phyloP scores from a whole-genome alignment of 2,113 vertebrate genomes.

The Clarias macrocephalus region DNA sequence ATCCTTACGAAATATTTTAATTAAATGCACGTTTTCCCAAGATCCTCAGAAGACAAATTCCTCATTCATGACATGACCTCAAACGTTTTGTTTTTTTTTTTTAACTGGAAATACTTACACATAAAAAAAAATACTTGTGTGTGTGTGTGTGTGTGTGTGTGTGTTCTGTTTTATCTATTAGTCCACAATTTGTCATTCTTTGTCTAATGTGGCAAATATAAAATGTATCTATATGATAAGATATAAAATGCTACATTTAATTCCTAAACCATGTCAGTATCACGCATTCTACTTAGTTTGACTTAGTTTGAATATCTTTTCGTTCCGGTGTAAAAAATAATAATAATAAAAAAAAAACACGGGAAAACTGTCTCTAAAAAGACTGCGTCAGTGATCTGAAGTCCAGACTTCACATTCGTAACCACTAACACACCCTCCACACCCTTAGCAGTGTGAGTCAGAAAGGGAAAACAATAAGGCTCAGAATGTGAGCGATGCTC shows the following conservation, averaged over 20 bases:
- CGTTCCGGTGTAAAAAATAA: too few relatives aligned
- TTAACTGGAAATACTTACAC: too few relatives aligned
- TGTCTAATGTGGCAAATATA: not conserved
- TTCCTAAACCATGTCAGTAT: not conserved
- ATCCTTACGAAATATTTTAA: not conserved
- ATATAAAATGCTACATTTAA: not conserved
- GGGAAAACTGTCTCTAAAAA: not conserved
- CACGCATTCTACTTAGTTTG: not conserved
- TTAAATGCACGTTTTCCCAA: not conserved
- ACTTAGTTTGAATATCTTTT: not conserved
- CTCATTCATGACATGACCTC: not conserved
- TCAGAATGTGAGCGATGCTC: not conserved
- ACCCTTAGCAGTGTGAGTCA: conserved; percentile 18
- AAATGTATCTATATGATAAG: not conserved
- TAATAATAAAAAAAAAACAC: not conserved
- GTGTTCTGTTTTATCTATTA: not conserved
- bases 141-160: not conserved
- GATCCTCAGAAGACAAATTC: not conserved
- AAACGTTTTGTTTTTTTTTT: not conserved
- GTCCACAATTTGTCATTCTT: not conserved
- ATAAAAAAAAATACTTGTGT: not conserved
- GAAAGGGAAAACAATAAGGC: not conserved
- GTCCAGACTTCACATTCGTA: conserved; percentile 18
- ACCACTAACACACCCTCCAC: conserved; percentile 4
- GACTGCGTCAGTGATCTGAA: not conserved